Conservation (phyloP, 2,888 invertebrate genomes). For the Trissoscelio sp. region DNA sequence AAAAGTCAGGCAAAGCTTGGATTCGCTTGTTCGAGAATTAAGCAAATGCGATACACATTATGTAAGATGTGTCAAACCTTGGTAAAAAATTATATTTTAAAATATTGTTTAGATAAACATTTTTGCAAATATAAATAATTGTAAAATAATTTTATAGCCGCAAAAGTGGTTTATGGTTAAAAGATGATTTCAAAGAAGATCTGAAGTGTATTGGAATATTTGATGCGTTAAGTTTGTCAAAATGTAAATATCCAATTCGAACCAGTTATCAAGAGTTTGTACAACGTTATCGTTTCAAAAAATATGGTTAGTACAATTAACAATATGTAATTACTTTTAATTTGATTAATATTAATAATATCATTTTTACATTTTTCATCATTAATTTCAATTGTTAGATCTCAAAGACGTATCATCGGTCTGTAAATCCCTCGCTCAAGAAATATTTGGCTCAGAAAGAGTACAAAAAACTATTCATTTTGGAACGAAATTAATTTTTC, state of each 20-base stretch:
- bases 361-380: no score
- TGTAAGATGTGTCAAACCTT: slow-evolving; percentile 82
- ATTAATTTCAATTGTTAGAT: no score
- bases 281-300: slow-evolving; percentile 71
- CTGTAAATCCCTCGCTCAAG: slow-evolving; percentile 44
- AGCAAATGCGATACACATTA: slow-evolving; percentile 81
- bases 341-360: no score
- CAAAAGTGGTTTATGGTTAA: slow-evolving; percentile 69
- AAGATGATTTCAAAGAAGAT: slow-evolving; percentile 72
- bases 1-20: slow-evolving; percentile 81
- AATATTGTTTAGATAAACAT: slow-evolving; percentile 5
- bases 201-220: slow-evolving; percentile 73
- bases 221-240: slow-evolving; percentile 73
- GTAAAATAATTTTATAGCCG: slow-evolving; percentile 57
- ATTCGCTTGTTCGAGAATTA: slow-evolving; percentile 80
- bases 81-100: slow-evolving; percentile 62
- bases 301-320: slow-evolving; percentile 43
- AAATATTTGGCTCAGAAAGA: slow-evolving; percentile 58
- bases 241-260: slow-evolving; percentile 74
- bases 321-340: no score
- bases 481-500: slow-evolving; percentile 73
- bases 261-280: slow-evolving; percentile 72
- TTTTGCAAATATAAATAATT: not conserved
- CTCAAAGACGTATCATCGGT: not conserved
- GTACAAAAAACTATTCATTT: slow-evolving; percentile 68